Evolutionary conservation across 2,113 vertebrate genomes (phyloP).

Genomic region (Anoplopoma fimbria): DNA sequence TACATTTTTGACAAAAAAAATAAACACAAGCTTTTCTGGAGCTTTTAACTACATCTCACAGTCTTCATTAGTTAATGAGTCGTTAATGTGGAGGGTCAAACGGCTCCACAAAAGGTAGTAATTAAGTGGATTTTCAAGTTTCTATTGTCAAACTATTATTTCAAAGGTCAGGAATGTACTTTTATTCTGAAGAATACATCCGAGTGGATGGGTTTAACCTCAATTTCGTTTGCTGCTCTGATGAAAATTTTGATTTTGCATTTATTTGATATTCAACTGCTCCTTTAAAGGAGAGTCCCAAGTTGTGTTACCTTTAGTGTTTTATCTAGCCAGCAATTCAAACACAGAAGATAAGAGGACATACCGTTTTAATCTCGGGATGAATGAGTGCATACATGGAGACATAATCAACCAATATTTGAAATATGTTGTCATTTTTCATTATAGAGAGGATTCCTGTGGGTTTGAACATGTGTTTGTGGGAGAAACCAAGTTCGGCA

Average conservation of each 20-base stretch:
- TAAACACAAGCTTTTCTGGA: not conserved
- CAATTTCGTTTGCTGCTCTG: not conserved
- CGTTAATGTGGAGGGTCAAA: too few species aligned
- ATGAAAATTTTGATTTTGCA: not conserved
- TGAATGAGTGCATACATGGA: not conserved
- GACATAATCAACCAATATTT: not conserved
- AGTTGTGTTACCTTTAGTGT: not conserved
- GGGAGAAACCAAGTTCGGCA: slow-evolving; percentile 85
- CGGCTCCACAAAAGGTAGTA: too few species aligned
- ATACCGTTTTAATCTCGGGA: not conserved
- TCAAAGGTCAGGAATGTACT: too few species aligned
- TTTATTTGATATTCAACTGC: not conserved
- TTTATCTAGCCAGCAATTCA: not conserved
- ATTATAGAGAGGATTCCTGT: slow-evolving; percentile 86
- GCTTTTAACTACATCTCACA: not conserved
- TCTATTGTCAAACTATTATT: too few species aligned
- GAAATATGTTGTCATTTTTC: slow-evolving; percentile 13
- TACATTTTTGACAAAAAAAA: not conserved
- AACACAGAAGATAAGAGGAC: slow-evolving; percentile 10
- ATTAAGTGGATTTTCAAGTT: too few species aligned
- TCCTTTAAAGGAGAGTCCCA: not conserved
- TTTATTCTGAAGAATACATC: not conserved
- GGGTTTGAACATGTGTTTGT: slow-evolving; percentile 93
- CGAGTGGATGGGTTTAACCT: not conserved
- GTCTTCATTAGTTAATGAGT: not conserved